These are phyloP conservation scores for Capromys pilorides DNA, from an alignment of 2,797 vertebrate genomes.

Conservation along the genomic window DNA sequence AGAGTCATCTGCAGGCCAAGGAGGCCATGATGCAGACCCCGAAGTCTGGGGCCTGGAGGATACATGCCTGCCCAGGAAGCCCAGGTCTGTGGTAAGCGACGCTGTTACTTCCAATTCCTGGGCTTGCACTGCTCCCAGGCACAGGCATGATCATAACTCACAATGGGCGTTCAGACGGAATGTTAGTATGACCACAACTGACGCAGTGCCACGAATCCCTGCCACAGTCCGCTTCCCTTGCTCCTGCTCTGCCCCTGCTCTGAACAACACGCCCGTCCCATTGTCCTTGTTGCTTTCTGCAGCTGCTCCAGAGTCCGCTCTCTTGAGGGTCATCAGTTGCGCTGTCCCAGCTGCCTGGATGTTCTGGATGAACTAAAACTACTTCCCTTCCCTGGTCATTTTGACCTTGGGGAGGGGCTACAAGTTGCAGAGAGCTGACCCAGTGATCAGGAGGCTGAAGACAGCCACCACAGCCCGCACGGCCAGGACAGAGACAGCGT, in stretches of 20 bases:
- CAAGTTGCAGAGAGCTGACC: not conserved
- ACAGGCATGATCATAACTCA: not conserved
- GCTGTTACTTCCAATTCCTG: not conserved
- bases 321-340: not conserved
- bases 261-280: not conserved
- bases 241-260: not conserved
- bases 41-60: not conserved
- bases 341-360: not conserved
- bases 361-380: not conserved
- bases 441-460: not conserved
- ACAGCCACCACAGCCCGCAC: not conserved
- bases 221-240: not conserved
- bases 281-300: accelerated
- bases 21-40: not conserved
- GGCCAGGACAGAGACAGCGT: not conserved
- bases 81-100: too few species aligned
- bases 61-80: not conserved
- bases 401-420: not conserved
- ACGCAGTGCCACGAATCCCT: not conserved
- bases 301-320: not conserved
- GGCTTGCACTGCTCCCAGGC: too few species aligned
- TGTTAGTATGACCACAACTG: not conserved
- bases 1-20: not conserved
- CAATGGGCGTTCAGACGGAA: not conserved
- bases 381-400: not conserved